phyloP scores from a whole-genome alignment of 2,888 invertebrate genomes.

The Dione juno region DNA sequence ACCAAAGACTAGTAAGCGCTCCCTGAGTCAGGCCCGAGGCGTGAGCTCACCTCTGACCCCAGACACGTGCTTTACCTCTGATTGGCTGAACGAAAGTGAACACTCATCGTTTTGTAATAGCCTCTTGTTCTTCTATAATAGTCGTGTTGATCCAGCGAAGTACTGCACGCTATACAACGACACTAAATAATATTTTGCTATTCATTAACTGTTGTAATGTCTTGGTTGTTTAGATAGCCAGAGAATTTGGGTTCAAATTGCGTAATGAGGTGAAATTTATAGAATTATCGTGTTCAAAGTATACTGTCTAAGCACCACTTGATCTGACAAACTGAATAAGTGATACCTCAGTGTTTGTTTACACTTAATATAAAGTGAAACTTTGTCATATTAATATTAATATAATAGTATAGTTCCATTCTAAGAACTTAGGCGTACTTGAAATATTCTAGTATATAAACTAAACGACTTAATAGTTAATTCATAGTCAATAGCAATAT shows the following conservation, averaged over 20 bases:
- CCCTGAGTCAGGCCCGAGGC: slow-evolving; percentile 58
- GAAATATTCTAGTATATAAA: too few relatives aligned
- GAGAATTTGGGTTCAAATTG: not conserved
- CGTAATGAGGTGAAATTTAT: not conserved
- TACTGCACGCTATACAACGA: slow-evolving; percentile 26
- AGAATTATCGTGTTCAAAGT: not conserved
- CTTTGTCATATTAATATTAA: too few relatives aligned
- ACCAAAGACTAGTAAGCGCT: slow-evolving; percentile 63
- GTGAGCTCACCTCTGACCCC: slow-evolving; percentile 71
- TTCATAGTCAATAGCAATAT: too few relatives aligned
- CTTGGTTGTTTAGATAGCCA: slow-evolving; percentile 4
- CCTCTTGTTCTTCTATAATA: slow-evolving; percentile 47
- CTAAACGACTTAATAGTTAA: too few relatives aligned
- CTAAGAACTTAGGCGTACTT: not conserved
- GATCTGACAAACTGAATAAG: not conserved
- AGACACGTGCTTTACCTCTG: slow-evolving; percentile 72
- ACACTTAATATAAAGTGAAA: not conserved
- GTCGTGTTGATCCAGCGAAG: slow-evolving; percentile 39
- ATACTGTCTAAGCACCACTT: not conserved
- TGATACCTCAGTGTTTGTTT: not conserved
- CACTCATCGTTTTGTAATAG: slow-evolving; percentile 69
- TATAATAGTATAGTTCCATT: too few relatives aligned
- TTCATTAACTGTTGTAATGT: slow-evolving; percentile 33
- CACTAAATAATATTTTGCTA: slow-evolving; percentile 30
- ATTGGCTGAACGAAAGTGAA: slow-evolving; percentile 70